Evolutionary conservation across 1,140 invertebrate genomes (phyloP), one percentile per base, ranked within the genome.

Genomic region (Zaprionus lachaisei): DNA sequence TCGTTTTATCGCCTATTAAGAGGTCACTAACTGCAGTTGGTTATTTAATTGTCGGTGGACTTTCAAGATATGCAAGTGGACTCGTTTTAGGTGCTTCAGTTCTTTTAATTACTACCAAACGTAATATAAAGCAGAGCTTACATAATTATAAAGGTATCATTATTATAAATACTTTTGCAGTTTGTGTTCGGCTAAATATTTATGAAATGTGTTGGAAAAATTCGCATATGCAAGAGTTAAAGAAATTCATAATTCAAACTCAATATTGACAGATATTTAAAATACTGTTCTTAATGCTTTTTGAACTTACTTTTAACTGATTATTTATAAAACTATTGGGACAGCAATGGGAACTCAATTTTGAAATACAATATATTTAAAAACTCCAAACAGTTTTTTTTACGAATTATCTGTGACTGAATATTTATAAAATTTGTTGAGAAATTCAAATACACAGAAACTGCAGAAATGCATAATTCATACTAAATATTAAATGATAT

Each of bases 21-120:
- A 58, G 60, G 75, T 85, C 51, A 67, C 51, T 73, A 37, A 72
- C 44, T 37, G 62, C 69, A 66, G 34, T 73, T 31, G 14, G 6
- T 31, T 47, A 61, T 66, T 75, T 20, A 64, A 72, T 49, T 62
- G 51, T 41, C 1, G 14, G 7, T 4, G 24, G n/a, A 4, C 20
- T 11, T n/a, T 41, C 38, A 20, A 9, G n/a, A 7, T 51, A 4
- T 51, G 47, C 47, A 24, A 20, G 22, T 24, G 20, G 47, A 24
- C 47, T 17, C n/a, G 22, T 24, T 51, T 22, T 2, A 12, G 22
- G 9, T 51, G 12, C 47, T 47, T 47, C 7, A 47, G 20, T 51
- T 51, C 20, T 51, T 22, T 22, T 5, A 24, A 51, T 51, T 24
- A 14, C 20, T 14, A 12, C 47, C n/a, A 24, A 51, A 14, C 9